Percentiles rank a stretch among this genome's conserved stretches.
These are phyloP conservation scores for Spondyliosoma cantharus DNA, from an alignment of 2,797 vertebrate genomes.

Conservation along the genomic window DNA sequence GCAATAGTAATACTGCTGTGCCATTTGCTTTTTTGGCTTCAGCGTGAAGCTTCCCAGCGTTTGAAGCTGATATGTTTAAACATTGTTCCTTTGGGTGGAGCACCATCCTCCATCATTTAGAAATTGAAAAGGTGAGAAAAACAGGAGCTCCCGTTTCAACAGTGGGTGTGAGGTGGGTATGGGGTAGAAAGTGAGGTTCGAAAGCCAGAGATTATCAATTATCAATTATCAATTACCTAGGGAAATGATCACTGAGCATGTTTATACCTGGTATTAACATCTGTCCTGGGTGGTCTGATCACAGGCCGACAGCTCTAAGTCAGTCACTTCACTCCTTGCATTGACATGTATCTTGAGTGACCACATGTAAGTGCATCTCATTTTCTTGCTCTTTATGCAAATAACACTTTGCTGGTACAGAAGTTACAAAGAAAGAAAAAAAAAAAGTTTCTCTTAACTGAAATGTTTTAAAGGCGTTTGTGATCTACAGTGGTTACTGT, in stretches of 20 bases:
- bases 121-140: conserved; percentile 8
- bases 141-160: neutral
- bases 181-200: conserved; percentile 9
- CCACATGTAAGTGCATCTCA: too few species aligned
- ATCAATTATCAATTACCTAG: neutral
- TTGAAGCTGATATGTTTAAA: conserved; percentile 47
- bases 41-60: conserved; percentile 33
- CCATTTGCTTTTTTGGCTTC: conserved; percentile 61
- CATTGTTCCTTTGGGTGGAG: conserved; percentile 1
- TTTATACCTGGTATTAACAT: too few species aligned
- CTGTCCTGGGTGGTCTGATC: too few species aligned
- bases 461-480: too few species aligned
- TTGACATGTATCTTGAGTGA: too few species aligned
- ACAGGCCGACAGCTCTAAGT: too few species aligned
- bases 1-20: conserved; percentile 67
- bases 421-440: too few species aligned
- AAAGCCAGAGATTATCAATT: conserved; percentile 28
- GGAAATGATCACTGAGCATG: conserved; percentile 1
- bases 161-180: neutral
- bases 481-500: too few species aligned
- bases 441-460: too few species aligned
- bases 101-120: conserved; percentile 34
- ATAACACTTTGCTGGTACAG: too few species aligned
- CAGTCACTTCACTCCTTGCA: too few species aligned
- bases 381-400: too few species aligned